Base-by-base conservation (phyloP, 2,797 vertebrate species). In the Falco rusticolus region DNA sequence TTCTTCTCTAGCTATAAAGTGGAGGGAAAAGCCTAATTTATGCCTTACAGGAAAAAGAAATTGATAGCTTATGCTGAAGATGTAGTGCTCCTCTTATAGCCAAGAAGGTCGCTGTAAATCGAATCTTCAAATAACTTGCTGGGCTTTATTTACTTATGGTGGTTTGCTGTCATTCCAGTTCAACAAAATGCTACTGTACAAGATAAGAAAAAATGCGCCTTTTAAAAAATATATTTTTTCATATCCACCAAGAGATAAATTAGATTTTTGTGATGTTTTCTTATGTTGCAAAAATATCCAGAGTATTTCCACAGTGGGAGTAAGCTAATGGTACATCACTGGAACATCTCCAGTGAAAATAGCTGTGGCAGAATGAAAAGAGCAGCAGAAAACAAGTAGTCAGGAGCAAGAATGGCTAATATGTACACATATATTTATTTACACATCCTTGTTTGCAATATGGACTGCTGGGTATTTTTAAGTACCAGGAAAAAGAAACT, bases 281-380 rank as follows among this genome's bases (percentile, higher is more conserved):
- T 96, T 98, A 96, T 97, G 94, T 97, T 98, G 97, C 97, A 96
- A 96, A 97, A 97, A 91, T 94, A 98, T 97, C 97, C 95, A 91
- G 92, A 97, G 93, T 92, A 97, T 98, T 97, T 98, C 94, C 96
- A 97, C 95, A 95, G 81, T 94, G 96, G 95, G 93, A 97, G 83
- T 96, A 94, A 94, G 88, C 89, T 96, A 97, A 95, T 92, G 92
- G 96, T 97, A 97, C 97, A 93, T 94, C 94, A 90, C 97, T 98
- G 98, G 97, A 98, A 84, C 16, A 26, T 86, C 89, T 98, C 98
- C 98, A 98, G 96, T 92, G 89, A 97, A 98, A 98, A 98, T 95
- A 98, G 76, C 77, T 95, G 86, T 86, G 83, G 82, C 28, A 11
- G 60, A 94, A 41, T 84, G 51, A 64, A 90, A 89, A 84, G 43